A percentile compares a stretch with the other conserved stretches of the same genome.
Evolutionary conservation across 2,888 invertebrate genomes (phyloP).

Genomic region (Ecdyonurus torrentis): DNA sequence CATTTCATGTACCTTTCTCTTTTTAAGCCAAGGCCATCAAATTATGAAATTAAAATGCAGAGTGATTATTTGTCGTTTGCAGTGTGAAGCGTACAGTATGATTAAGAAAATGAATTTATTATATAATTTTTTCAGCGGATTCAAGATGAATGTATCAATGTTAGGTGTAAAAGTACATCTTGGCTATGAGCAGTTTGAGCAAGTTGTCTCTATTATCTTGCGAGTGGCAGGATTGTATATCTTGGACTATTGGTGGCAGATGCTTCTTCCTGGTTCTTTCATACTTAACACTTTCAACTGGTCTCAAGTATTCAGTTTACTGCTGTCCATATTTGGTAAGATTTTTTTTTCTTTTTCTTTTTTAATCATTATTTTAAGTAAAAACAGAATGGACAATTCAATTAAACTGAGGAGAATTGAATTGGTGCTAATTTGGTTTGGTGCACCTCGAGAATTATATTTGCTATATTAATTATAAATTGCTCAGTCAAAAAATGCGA

Average conservation of each 20-base stretch:
- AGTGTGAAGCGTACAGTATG: background rate
- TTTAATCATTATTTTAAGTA: no score
- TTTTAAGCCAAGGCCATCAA: background rate
- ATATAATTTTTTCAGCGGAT: background rate
- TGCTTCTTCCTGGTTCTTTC: conserved; percentile 16
- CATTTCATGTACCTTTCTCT: background rate
- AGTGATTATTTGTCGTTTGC: no score
- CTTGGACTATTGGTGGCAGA: conserved; percentile 27
- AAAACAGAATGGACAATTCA: no score
- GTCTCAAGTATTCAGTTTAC: conserved; percentile 19
- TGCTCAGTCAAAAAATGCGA: no score
- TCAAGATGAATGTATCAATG: background rate
- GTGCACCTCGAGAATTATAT: no score
- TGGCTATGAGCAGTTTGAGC: conserved; percentile 16
- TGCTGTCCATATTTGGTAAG: conserved; percentile 24
- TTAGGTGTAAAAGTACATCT: background rate
- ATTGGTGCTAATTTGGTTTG: no score
- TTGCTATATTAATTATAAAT: no score
- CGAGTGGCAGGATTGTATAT: conserved; percentile 29
- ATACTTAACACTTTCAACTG: conserved; percentile 15
- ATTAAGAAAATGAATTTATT: no score
- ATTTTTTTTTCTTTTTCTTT: background rate
- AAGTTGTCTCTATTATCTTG: conserved; percentile 22
- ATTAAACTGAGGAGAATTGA: no score
- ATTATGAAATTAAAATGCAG: background rate